Percentiles rank a stretch among this genome's conserved stretches.
phyloP scores from a whole-genome alignment of 2,113 vertebrate species.

The Rattus rattus region DNA sequence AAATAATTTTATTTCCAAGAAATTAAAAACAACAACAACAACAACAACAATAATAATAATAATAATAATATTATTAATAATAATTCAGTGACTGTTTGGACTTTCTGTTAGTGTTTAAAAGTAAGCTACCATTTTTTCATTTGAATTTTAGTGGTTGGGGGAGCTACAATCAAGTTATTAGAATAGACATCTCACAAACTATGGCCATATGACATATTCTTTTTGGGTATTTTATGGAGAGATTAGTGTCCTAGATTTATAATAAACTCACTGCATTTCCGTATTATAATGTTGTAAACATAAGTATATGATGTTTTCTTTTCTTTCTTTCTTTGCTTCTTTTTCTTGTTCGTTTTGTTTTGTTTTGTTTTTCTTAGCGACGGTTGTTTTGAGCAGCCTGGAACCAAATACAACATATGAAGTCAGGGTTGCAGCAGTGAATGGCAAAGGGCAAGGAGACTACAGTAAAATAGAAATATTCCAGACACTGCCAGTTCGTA shows the following conservation, averaged over 20 bases:
- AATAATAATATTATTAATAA: too few relatives aligned
- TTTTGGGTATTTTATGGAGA: background rate
- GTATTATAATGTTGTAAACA: background rate
- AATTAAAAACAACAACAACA: background rate
- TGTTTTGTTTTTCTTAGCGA: slow-evolving; percentile 85
- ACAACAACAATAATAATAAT: background rate
- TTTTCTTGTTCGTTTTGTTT: slow-evolving; percentile 18
- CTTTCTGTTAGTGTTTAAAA: background rate
- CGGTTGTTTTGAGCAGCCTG: slow-evolving; percentile 93
- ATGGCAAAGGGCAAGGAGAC: slow-evolving; percentile 98
- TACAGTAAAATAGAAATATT: slow-evolving; percentile 97
- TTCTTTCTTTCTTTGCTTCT: background rate
- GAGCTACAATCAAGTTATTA: background rate
- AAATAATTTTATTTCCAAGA: background rate
- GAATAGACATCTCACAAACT: background rate
- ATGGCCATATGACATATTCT: background rate
- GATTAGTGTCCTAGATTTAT: background rate
- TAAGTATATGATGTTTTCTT: background rate
- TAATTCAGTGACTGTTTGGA: background rate
- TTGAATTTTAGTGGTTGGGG: background rate
- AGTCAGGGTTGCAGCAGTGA: slow-evolving; percentile 96
- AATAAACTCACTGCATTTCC: background rate
- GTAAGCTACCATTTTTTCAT: background rate
- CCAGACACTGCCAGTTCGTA: slow-evolving; percentile 97
- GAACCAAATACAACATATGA: slow-evolving; percentile 99